Evolutionary conservation across 2,113 vertebrate species (phyloP).

Genomic region (Rhynchomys soricoides): DNA sequence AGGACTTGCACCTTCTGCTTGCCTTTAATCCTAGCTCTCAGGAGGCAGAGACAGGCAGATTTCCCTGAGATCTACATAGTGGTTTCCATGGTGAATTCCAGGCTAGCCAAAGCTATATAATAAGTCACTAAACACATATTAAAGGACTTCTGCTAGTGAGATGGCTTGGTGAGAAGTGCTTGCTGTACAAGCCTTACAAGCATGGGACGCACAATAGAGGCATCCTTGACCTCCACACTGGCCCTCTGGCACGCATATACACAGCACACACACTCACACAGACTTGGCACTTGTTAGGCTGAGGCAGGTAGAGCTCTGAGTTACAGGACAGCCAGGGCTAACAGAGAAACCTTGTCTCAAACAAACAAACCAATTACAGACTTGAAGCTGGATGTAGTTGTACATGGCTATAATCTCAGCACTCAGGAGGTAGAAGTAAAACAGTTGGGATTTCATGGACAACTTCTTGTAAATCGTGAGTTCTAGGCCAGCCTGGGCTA

Average conservation of each 20-base stretch:
- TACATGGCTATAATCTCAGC: neutral
- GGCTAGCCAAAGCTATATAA: neutral
- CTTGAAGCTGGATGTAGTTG: neutral
- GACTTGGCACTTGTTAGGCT: too few species aligned
- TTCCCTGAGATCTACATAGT: neutral
- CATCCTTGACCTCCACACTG: neutral
- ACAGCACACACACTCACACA: neutral
- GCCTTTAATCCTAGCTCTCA: neutral
- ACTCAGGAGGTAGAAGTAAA: neutral
- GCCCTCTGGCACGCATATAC: neutral
- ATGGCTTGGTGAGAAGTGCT: neutral
- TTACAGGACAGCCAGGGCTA: too few species aligned
- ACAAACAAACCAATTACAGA: neutral
- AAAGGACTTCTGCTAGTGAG: neutral
- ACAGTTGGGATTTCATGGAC: neutral
- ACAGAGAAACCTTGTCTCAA: too few species aligned
- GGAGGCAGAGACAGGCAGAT: neutral
- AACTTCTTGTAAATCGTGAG: neutral
- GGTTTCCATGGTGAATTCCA: neutral
- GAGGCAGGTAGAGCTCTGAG: too few species aligned
- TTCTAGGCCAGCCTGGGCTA: neutral
- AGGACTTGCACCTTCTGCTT: too few species aligned
- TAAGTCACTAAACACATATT: neutral
- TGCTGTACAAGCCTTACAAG: too few species aligned
- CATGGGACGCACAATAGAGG: neutral